These are phyloP conservation scores for Phortica variegata DNA, from an alignment of 1,140 invertebrate genomes.

Conservation along the genomic window DNA sequence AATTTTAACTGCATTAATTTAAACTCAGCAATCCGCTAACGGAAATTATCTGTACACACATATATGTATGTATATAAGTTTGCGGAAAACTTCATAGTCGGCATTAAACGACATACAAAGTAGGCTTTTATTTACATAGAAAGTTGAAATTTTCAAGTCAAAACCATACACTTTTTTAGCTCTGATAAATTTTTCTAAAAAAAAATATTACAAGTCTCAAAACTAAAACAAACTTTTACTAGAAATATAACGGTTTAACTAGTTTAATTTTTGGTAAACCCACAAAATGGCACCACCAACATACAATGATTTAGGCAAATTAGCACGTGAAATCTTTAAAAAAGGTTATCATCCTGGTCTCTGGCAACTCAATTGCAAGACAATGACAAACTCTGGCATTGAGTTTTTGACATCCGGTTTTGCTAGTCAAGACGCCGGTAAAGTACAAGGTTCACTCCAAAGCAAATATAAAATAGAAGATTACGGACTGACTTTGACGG, in stretches of 20 bases:
- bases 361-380: conserved; percentile 40
- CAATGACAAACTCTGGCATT: conserved; percentile 26
- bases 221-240: conserved; percentile 19
- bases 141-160: too few relatives aligned
- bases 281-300: conserved; percentile 22
- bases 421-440: conserved; percentile 28
- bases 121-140: too few relatives aligned
- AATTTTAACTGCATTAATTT: conserved; percentile 2
- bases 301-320: conserved; percentile 33
- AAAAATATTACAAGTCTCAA: conserved; percentile 15
- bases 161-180: too few relatives aligned
- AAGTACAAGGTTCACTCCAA: conserved; percentile 31
- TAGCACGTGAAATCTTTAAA: conserved; percentile 30
- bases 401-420: conserved; percentile 32
- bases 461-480: conserved; percentile 40
- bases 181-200: background rate
- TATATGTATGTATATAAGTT: too few relatives aligned
- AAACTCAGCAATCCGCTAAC: background rate
- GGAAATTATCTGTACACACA: too few relatives aligned
- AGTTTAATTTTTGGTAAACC: too few relatives aligned
- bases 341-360: conserved; percentile 36
- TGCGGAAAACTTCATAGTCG: too few relatives aligned
- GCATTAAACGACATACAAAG: too few relatives aligned
- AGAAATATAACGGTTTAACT: too few relatives aligned
- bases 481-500: conserved; percentile 28